These are phyloP conservation scores for Pipistrellus pipistrellus DNA, from an alignment of 2,797 vertebrate genomes.

Conservation along the genomic window DNA sequence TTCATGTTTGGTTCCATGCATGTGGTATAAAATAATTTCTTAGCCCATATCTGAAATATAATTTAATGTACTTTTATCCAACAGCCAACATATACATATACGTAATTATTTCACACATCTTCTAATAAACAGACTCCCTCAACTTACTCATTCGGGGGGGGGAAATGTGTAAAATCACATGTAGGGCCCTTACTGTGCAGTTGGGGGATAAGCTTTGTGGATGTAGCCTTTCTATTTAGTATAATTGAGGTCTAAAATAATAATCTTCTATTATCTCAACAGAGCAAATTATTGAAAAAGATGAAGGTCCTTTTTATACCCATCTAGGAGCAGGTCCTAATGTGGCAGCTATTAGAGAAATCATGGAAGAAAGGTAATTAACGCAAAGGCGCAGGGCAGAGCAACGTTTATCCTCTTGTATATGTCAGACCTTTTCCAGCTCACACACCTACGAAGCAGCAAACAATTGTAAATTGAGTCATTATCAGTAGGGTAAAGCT, in stretches of 20 bases:
- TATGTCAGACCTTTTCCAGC: conserved; percentile 86
- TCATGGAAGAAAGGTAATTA: conserved; percentile 97
- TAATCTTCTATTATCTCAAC: conserved; percentile 88
- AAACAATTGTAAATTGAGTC: conserved; percentile 87
- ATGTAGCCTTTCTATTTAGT: conserved; percentile 86
- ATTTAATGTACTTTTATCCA: conserved; percentile 65
- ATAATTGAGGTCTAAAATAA: conserved; percentile 86
- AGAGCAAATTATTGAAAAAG: conserved; percentile 99
- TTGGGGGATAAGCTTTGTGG: conserved; percentile 84
- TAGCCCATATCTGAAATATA: conserved; percentile 70
- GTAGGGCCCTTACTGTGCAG: conserved; percentile 73
- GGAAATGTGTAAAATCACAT: conserved; percentile 71
- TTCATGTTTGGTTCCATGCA: conserved; percentile 60
- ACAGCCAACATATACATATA: conserved; percentile 51
- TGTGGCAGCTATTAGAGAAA: conserved; percentile 95
- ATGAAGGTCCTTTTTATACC: conserved; percentile 99
- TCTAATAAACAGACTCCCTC: conserved; percentile 65
- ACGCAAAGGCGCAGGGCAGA: conserved; percentile 88
- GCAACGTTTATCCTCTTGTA: conserved; percentile 87
- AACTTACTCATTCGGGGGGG: conserved; percentile 65
- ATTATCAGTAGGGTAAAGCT: conserved; percentile 83
- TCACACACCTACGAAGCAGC: conserved; percentile 87
- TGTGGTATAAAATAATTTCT: conserved; percentile 67
- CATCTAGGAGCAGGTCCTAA: conserved; percentile 97
- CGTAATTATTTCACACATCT: conserved; percentile 73